A percentile compares a stretch with the other conserved stretches of the same genome.
Evolutionary conservation across 2,888 invertebrate genomes (phyloP).

Genomic region (Noctua fimbriata): DNA sequence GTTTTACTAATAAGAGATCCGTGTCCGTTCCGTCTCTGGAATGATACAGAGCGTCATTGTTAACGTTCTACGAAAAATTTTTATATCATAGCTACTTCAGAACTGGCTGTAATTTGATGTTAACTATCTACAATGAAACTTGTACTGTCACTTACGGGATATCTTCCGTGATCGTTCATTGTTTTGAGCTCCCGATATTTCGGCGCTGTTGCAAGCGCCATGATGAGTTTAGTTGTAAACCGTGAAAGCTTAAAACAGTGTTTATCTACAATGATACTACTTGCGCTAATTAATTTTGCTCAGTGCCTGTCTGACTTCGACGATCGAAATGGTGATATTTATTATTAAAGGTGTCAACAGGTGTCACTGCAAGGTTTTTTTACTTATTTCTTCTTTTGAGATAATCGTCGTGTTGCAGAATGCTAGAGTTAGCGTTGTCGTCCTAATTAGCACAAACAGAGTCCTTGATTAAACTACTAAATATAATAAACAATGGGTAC

Average conservation of each 20-base stretch:
- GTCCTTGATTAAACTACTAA: background rate
- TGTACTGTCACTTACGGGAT: no score
- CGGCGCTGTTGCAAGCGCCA: no score
- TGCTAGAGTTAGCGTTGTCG: background rate
- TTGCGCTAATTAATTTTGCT: background rate
- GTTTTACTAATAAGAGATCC: background rate
- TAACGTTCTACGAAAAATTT: background rate
- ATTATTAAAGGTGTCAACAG: background rate
- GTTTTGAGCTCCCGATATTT: no score
- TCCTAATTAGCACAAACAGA: background rate
- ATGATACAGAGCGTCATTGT: background rate
- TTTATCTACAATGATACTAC: background rate
- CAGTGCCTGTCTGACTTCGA: background rate
- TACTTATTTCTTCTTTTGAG: background rate
- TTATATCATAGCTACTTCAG: background rate
- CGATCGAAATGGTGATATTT: background rate
- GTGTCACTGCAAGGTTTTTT: background rate
- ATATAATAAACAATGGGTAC: background rate
- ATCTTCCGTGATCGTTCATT: no score
- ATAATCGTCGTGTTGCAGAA: background rate
- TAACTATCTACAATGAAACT: no score
- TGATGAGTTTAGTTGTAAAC: no score
- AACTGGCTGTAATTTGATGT: background rate
- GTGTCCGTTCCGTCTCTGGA: background rate
- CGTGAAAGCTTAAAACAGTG: no score